phyloP scores from a whole-genome alignment of 2,888 invertebrate genomes.

The Magallana nippona region DNA sequence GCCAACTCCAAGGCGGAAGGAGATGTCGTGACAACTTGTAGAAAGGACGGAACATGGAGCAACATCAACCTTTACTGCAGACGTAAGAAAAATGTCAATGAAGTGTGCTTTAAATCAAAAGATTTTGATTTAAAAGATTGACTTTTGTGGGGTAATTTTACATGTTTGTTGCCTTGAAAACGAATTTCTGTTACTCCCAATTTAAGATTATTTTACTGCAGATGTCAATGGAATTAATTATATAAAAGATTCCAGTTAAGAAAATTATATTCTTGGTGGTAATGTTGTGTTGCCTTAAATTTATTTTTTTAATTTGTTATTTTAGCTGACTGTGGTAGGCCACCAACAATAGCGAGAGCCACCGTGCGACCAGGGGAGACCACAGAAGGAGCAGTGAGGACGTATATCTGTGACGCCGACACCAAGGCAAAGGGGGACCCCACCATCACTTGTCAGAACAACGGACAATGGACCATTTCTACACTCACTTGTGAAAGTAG shows the following conservation, averaged over 20 bases:
- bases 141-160: too few relatives aligned
- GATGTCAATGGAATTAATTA: too few relatives aligned
- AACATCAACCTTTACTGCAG: neutral
- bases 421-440: neutral
- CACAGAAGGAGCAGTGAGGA: conserved; percentile 23
- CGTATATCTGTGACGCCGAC: conserved; percentile 39
- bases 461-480: conserved; percentile 36
- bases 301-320: neutral
- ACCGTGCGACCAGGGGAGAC: conserved; percentile 23
- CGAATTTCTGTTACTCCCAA: too few relatives aligned
- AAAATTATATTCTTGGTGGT: too few relatives aligned
- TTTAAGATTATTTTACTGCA: too few relatives aligned
- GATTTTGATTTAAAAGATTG: too few relatives aligned
- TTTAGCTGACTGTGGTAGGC: conserved; percentile 36
- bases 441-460: conserved; percentile 32
- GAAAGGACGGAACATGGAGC: conserved; percentile 9
- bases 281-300: too few relatives aligned
- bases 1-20: neutral
- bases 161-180: too few relatives aligned
- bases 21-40: neutral
- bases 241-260: too few relatives aligned
- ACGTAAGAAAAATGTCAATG: neutral
- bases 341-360: conserved; percentile 8
- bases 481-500: conserved; percentile 28
- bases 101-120: too few relatives aligned